Base-by-base conservation (phyloP, 2,888 invertebrate genomes). In the Mylabris sibirica region DNA sequence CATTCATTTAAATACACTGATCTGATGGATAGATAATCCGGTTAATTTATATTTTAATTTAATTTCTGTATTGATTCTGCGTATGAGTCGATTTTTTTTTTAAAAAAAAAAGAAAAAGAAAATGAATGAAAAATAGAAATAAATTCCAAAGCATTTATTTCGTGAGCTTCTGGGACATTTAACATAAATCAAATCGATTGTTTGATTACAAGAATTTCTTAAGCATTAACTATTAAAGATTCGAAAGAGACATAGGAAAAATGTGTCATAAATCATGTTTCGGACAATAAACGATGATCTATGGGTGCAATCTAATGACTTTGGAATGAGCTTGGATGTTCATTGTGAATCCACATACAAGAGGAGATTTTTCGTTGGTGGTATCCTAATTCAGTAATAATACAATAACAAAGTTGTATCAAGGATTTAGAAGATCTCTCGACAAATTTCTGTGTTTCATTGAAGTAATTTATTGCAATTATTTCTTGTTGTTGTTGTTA, bases 381-480 rank as follows among this genome's bases (percentile, higher is more conserved):
- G 60, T 17, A 60, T 60, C 14, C 60, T 11, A 26, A 30, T 26
- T n/a, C n/a, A 30, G 6, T 11, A 26, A 8, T n/a, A 9, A 35
- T 12, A n/a, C 11, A 60, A 60, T 12, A 30, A 30, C 9, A 20
- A 11, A 34, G 4, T 17, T 60, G 26, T n/a, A 17, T n/a, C 6
- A 59, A 24, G 59, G n/a, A 24, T 26, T 22, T 57, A 22, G 14
- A 59, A 30, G 24, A 30, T 17, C 14, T 62, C 62, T 24, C 59
- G 30, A 62, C 64, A 64, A 68, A 68, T 68, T 64, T 35, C 63
- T 59, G 26, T 41, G 38, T 6, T 53, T 12, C 64, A 64, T 64
- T 59, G 61, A 49, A 44, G 65, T 41, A 65, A 60, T 60, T n/a
- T 17, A 30, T 12, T 20, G 30, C n/a, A 34, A 34, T 30, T 35